These are phyloP conservation scores for Nemotelus pantherinus DNA, from an alignment of 2,888 invertebrate species.

Conservation along the genomic window DNA sequence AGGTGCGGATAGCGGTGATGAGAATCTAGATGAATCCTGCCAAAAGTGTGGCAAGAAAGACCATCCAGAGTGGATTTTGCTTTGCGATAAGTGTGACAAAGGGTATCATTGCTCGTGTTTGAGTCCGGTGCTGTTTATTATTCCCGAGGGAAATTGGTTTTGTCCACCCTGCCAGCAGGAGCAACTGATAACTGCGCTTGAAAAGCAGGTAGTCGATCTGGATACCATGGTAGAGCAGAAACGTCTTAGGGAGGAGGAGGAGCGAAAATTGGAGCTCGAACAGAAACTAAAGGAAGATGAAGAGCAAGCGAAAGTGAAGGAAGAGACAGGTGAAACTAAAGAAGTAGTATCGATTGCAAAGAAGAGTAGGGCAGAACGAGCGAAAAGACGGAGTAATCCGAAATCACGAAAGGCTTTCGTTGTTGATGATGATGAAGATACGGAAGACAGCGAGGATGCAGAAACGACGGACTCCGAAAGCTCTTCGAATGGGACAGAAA, in stretches of 20 bases:
- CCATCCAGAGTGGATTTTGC: conserved; percentile 96
- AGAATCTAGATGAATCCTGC: conserved; percentile 74
- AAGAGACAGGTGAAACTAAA: conserved; percentile 59
- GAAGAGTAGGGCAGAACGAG: conserved; percentile 57
- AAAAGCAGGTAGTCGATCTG: conserved; percentile 77
- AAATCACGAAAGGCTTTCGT: conserved; percentile 39
- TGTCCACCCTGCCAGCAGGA: conserved; percentile 98
- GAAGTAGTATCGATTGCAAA: conserved; percentile 56
- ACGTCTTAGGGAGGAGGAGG: conserved; percentile 56
- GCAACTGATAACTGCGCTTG: conserved; percentile 76
- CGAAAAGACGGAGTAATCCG: conserved; percentile 56
- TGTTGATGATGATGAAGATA: conserved; percentile 21
- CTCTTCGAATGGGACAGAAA: conserved; percentile 53
- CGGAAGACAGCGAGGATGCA: conserved; percentile 46
- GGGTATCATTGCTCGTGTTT: conserved; percentile 99
- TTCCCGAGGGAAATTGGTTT: conserved; percentile 98
- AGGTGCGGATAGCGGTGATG: conserved; percentile 63
- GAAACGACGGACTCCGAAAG: conserved; percentile 40
- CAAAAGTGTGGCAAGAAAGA: conserved; percentile 89
- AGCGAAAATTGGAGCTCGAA: conserved; percentile 48
- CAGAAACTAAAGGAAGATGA: conserved; percentile 46
- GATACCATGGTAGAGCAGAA: conserved; percentile 75
- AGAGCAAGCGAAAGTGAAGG: conserved; percentile 56
- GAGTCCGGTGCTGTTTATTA: conserved; percentile 88
- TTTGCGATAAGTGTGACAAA: conserved; percentile 94